Percentiles rank a stretch among this genome's conserved stretches.
Conservation (phyloP, 2,797 vertebrate genomes). For the Sebastes reedi region DNA sequence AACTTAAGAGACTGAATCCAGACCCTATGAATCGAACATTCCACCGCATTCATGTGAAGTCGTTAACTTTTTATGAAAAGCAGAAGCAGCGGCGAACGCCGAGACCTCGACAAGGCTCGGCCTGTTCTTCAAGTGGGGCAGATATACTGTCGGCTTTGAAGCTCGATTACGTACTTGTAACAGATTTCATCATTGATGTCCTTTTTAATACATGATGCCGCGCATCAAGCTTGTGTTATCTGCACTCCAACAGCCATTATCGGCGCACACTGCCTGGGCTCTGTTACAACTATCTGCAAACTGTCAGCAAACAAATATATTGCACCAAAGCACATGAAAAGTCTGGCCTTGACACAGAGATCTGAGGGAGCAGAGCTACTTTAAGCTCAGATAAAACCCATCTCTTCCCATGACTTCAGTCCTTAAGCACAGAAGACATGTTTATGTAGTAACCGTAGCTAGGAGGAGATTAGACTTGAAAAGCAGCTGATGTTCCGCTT, state of each 20-base stretch:
- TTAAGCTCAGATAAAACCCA: constrained; percentile 60
- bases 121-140: constrained; percentile 40
- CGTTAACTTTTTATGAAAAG: constrained; percentile 72
- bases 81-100: constrained; percentile 49
- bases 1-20: constrained; percentile 73
- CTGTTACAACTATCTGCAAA: constrained; percentile 21
- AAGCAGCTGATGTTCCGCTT: constrained; percentile 65
- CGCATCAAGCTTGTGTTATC: background rate
- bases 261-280: constrained; percentile 5
- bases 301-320: constrained; percentile 45
- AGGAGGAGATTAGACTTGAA: constrained; percentile 65
- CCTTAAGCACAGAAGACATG: constrained; percentile 64
- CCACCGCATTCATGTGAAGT: constrained; percentile 67
- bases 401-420: constrained; percentile 79
- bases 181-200: constrained; percentile 5
- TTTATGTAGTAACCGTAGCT: constrained; percentile 77
- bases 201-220: constrained; percentile 20
- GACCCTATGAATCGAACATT: constrained; percentile 70
- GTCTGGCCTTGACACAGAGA: constrained; percentile 41
- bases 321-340: constrained; percentile 58
- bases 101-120: constrained; percentile 40
- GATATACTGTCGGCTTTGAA: constrained; percentile 24
- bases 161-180: background rate
- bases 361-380: constrained; percentile 55
- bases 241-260: background rate